Evolutionary conservation across 2,113 vertebrate genomes (phyloP).

Genomic region (Taxidea taxus): DNA sequence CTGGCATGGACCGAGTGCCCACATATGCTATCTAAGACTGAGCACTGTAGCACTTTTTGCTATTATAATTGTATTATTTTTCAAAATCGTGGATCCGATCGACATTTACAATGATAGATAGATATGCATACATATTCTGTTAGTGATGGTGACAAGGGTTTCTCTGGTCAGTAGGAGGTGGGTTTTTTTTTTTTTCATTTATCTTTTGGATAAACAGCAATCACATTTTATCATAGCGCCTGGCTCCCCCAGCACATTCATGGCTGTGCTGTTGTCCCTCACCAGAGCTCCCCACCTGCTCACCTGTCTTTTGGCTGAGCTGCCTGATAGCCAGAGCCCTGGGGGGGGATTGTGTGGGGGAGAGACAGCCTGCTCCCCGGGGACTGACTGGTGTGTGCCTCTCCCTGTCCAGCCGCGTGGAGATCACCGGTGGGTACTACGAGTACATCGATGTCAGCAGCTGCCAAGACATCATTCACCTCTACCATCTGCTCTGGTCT

Average conservation of each 20-base stretch:
- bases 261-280: neutral
- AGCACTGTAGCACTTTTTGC: neutral
- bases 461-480: constrained; percentile 97
- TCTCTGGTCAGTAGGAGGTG: neutral
- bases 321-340: neutral
- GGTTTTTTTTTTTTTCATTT: neutral
- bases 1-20: neutral
- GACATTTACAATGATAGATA: neutral
- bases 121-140: neutral
- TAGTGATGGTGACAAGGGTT: constrained; percentile 1
- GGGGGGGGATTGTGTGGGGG: too few species aligned
- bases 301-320: neutral
- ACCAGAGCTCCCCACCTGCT: neutral
- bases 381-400: constrained; percentile 36
- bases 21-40: neutral
- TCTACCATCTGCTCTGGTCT: constrained; percentile 97
- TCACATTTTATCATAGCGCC: neutral
- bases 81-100: neutral
- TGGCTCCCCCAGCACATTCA: neutral
- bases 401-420: constrained; percentile 82
- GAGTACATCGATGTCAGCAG: constrained; percentile 97
- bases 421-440: constrained; percentile 94
- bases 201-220: neutral
- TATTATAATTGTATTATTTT: neutral
- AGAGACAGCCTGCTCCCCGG: neutral